These are phyloP conservation scores for Sitta carolinensis DNA, from an alignment of 2,797 vertebrate genomes.

Conservation along the genomic window DNA sequence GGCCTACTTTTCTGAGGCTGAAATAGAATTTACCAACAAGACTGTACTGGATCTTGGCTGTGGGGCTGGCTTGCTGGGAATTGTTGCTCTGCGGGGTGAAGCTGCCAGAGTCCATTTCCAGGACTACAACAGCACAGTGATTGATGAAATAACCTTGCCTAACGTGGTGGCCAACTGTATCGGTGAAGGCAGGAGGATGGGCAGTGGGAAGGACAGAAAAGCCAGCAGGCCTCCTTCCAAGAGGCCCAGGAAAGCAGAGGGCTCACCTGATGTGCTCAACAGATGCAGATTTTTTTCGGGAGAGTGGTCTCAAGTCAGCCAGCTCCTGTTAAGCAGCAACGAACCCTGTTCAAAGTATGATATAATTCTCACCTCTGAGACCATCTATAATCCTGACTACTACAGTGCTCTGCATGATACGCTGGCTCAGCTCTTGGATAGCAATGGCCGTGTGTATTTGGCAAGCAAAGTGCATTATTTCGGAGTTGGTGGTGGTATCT, in stretches of 20 bases:
- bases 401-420: slow-evolving; percentile 84
- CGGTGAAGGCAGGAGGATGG: not conserved
- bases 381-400: slow-evolving; percentile 89
- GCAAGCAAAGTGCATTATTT: slow-evolving; percentile 95
- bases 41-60: slow-evolving; percentile 91
- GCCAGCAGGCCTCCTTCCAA: slow-evolving; percentile 30
- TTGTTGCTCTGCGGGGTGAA: slow-evolving; percentile 82
- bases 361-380: slow-evolving; percentile 93
- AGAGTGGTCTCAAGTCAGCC: slow-evolving; percentile 87
- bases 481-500: slow-evolving; percentile 89
- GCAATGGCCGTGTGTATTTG: slow-evolving; percentile 83
- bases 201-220: slow-evolving; percentile 6
- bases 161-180: slow-evolving; percentile 84
- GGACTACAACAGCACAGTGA: slow-evolving; percentile 94
- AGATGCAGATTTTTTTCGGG: slow-evolving; percentile 90
- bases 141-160: slow-evolving; percentile 89
- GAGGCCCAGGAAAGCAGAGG: slow-evolving; percentile 28
- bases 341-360: slow-evolving; percentile 81
- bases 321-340: slow-evolving; percentile 73
- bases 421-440: slow-evolving; percentile 79
- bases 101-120: slow-evolving; percentile 89
- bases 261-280: slow-evolving; percentile 5
- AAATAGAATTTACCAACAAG: slow-evolving; percentile 81
- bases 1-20: slow-evolving; percentile 79
- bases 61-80: slow-evolving; percentile 90